Percentiles rank a stretch among this genome's conserved stretches.
phyloP scores from a whole-genome alignment of 2,113 vertebrate genomes.

The Mesocricetus auratus region DNA sequence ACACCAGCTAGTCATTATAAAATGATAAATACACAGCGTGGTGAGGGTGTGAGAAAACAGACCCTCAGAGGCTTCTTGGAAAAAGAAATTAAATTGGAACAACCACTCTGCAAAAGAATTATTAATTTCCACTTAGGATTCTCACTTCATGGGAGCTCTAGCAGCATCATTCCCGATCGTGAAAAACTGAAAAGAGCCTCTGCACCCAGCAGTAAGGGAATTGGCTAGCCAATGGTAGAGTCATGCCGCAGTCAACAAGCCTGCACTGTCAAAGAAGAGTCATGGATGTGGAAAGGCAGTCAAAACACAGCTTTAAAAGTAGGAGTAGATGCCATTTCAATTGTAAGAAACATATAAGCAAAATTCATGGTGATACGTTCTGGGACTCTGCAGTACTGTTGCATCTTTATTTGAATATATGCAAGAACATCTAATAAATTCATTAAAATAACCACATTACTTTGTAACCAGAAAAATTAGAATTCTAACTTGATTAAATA shows the following conservation, averaged over 20 bases:
- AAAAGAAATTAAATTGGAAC: background rate
- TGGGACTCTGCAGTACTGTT: background rate
- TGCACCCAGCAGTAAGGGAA: background rate
- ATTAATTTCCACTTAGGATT: background rate
- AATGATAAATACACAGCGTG: background rate
- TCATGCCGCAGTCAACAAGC: background rate
- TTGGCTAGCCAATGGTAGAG: background rate
- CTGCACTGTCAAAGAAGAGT: background rate
- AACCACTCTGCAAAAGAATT: background rate
- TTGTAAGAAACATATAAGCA: constrained; percentile 27
- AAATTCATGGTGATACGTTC: background rate
- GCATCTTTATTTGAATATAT: background rate
- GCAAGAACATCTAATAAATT: background rate
- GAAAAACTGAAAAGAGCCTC: background rate
- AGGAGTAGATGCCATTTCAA: background rate
- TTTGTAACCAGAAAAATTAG: constrained; percentile 10
- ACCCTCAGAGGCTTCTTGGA: background rate
- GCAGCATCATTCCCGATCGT: background rate
- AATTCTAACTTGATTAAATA: constrained; percentile 13
- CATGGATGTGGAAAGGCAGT: background rate
- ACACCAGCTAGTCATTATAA: background rate
- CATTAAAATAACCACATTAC: background rate
- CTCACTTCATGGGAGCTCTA: background rate
- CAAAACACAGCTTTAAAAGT: background rate
- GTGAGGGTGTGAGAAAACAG: background rate